Conservation (phyloP, 2,797 vertebrate species). For the Nannoperca australis region DNA sequence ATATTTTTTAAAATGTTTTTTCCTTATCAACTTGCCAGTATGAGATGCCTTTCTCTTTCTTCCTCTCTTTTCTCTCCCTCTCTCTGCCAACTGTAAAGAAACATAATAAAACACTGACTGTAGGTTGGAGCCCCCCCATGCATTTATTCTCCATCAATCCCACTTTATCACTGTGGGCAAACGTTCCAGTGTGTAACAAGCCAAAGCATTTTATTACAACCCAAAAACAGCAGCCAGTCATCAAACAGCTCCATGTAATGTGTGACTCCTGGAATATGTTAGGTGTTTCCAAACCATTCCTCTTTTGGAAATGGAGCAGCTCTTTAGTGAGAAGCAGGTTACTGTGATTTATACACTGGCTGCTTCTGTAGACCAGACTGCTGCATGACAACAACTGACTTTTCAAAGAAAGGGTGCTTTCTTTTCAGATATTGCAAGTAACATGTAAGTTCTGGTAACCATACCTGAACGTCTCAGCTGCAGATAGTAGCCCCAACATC, state of each 20-base stretch:
- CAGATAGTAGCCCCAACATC: background rate
- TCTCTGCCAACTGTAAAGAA: constrained; percentile 29
- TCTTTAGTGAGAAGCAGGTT: background rate
- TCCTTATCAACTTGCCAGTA: background rate
- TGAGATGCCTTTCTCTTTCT: background rate
- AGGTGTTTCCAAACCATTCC: background rate
- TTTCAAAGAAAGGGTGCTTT: background rate
- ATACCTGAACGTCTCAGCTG: background rate
- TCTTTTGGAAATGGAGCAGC: background rate
- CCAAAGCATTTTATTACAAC: constrained; percentile 13
- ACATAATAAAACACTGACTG: background rate
- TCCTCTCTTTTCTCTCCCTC: background rate
- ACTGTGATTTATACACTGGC: background rate
- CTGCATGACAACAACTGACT: background rate
- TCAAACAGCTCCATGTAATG: background rate
- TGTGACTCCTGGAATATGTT: background rate
- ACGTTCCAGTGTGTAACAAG: background rate
- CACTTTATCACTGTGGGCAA: constrained; percentile 12
- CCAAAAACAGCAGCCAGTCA: background rate
- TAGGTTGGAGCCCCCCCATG: background rate
- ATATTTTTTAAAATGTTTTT: background rate
- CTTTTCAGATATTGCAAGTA: background rate
- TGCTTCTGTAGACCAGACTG: background rate
- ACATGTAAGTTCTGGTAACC: background rate
- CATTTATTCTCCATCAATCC: constrained; percentile 17